phyloP scores from a whole-genome alignment of 2,113 vertebrate genomes.

The Setophaga coronata region DNA sequence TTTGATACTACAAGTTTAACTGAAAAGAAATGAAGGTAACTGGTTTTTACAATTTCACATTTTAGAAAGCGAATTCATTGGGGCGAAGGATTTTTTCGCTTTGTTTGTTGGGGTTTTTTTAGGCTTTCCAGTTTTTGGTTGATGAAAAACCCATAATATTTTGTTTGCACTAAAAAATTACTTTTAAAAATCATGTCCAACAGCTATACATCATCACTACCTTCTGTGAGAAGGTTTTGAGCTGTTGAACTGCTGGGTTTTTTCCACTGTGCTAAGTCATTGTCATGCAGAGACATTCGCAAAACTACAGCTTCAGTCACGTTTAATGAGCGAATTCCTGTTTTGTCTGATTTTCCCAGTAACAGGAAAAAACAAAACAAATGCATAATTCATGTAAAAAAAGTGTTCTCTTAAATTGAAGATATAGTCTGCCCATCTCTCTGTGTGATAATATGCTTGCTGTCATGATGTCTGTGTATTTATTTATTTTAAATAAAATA shows the following conservation, averaged over 20 bases:
- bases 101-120: not conserved
- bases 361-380: not conserved
- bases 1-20: not conserved
- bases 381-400: not conserved
- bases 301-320: not conserved
- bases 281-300: not conserved
- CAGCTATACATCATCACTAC: not conserved
- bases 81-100: not conserved
- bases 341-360: not conserved
- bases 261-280: not conserved
- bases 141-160: not conserved
- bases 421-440: not conserved
- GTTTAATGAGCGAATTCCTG: not conserved
- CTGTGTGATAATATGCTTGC: not conserved
- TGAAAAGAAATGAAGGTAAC: not conserved
- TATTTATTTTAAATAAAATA: constrained; percentile 1
- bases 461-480: not conserved
- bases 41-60: not conserved
- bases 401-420: not conserved
- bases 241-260: not conserved
- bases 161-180: not conserved
- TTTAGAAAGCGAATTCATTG: not conserved
- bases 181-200: not conserved
- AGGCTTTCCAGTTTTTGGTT: not conserved
- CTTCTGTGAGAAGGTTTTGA: not conserved